Evolutionary conservation across 2,888 invertebrate genomes (phyloP), one percentile per base, ranked within the genome.

Genomic region (Melieria omissa): DNA sequence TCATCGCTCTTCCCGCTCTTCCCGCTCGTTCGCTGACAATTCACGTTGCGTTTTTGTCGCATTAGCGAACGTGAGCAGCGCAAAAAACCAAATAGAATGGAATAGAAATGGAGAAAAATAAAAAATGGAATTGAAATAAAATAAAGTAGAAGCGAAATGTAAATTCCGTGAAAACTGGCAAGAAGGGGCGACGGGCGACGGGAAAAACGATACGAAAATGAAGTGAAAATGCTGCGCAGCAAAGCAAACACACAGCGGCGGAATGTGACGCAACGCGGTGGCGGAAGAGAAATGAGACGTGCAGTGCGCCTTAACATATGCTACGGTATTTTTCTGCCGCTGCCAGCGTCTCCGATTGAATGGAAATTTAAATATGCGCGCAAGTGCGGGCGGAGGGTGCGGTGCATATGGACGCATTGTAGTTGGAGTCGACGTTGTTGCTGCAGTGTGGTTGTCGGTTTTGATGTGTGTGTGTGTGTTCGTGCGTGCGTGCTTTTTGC

Each of bases 11-110:
- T 46, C 8, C 54, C 60, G 9, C n/a, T 60, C 10, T 67, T 42
- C 16, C 9, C 65, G 42, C n/a, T 45, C 41, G 5, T 67, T 46
- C 45, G 7, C 60, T 7, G 7, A 10, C 54, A 29, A 29, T 77
- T 74, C 68, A 77, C 78, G 80, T 77, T 78, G 82, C 81, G 80
- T 80, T 81, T 81, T 78, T 81, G 81, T 80, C 81, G 82, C 81
- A 82, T 82, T 82, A 82, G 78, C 76, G 80, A 77, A 81, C 81
- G 82, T 82, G 81, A 80, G 78, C 77, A 75, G 73, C 41, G 8
- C 62, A 55, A 55, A 42, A 52, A 65, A 47, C 57, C 12, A 47
- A 52, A 47, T 45, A 16, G 42, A 29, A 29, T 29, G 29, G 29
- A 29, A 29, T 29, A 2, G 29, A 29, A 29, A 29, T 29, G 0